phyloP scores from a whole-genome alignment of 2,888 invertebrate genomes.

The Mythimna vitellina region DNA sequence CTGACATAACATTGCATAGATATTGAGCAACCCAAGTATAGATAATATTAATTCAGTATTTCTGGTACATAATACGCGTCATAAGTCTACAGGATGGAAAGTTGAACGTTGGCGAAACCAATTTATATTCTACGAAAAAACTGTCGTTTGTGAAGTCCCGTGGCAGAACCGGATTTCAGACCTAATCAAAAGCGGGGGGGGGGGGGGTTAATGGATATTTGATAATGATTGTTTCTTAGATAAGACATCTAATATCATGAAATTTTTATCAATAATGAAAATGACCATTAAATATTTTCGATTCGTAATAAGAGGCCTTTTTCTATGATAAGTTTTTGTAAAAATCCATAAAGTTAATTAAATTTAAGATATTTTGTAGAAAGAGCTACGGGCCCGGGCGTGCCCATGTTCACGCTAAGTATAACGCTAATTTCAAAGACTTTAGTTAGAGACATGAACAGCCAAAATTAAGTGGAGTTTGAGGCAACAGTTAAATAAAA shows the following conservation, averaged over 20 bases:
- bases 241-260: too few relatives aligned
- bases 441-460: too few relatives aligned
- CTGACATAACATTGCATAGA: constrained; percentile 1
- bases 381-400: not conserved
- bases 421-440: too few relatives aligned
- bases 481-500: too few relatives aligned
- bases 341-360: not conserved
- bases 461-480: too few relatives aligned
- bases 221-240: too few relatives aligned
- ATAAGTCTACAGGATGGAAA: not conserved
- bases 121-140: not conserved
- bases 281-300: not conserved
- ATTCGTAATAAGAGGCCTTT: not conserved
- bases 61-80: not conserved
- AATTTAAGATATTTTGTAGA: not conserved
- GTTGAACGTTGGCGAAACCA: not conserved
- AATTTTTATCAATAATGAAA: not conserved
- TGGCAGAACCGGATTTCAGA: not conserved
- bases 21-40: constrained; percentile 3
- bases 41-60: constrained; percentile 1
- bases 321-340: not conserved
- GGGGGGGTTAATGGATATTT: too few relatives aligned
- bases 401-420: too few relatives aligned
- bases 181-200: not conserved
- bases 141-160: too few relatives aligned